Conservation (phyloP, 2,797 vertebrate genomes). For the Danio tinwini region DNA sequence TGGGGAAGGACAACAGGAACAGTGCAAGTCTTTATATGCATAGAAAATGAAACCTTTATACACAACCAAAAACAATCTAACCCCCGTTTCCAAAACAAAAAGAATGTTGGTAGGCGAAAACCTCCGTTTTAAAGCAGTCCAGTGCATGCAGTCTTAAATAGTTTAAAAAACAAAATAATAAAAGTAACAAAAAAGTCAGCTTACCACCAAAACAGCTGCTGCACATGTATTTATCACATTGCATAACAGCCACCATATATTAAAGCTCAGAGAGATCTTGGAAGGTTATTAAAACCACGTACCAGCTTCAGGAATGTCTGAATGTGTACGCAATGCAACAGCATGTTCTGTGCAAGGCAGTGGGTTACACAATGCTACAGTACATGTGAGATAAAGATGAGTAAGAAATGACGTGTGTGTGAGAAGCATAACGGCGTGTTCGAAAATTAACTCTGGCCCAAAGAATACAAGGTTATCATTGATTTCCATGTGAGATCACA, state of each 20-base stretch:
- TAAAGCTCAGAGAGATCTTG: constrained; percentile 71
- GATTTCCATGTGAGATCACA: constrained; percentile 44
- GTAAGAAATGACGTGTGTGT: neutral
- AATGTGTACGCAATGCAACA: constrained; percentile 8
- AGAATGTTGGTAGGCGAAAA: constrained; percentile 69
- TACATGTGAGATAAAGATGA: neutral
- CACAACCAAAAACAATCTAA: constrained; percentile 33
- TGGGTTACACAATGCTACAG: constrained; percentile 17
- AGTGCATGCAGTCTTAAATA: constrained; percentile 67
- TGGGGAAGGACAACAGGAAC: constrained; percentile 52
- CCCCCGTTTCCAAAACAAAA: constrained; percentile 52
- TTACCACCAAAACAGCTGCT: constrained; percentile 44
- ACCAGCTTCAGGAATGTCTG: constrained; percentile 42
- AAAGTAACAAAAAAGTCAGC: constrained; percentile 26
- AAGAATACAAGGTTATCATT: constrained; percentile 3
- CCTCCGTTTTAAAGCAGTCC: constrained; percentile 55
- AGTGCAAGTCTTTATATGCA: constrained; percentile 66
- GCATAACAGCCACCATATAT: constrained; percentile 60
- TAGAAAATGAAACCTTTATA: constrained; percentile 59
- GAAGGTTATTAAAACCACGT: constrained; percentile 62
- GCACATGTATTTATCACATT: constrained; percentile 50
- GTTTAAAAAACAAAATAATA: constrained; percentile 7
- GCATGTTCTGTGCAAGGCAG: neutral
- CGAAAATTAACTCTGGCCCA: neutral
- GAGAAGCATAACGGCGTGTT: neutral